Base-by-base conservation (phyloP, 2,797 vertebrate species). In the Anableps anableps region DNA sequence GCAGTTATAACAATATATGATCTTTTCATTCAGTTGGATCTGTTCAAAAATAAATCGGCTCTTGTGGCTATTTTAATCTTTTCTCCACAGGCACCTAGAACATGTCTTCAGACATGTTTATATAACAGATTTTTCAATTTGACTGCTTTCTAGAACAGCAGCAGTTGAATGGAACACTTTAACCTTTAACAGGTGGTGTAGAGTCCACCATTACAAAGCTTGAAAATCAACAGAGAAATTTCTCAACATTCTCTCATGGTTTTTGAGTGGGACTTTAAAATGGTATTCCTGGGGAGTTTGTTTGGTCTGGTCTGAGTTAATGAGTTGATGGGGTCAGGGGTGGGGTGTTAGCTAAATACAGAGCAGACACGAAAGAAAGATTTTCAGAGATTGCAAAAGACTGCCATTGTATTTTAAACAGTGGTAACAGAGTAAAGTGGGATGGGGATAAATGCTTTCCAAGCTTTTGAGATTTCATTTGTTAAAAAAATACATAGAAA, bases 141-240 rank as follows among this genome's bases (percentile, higher is more conserved):
- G 58, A 77, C 26, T 34, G 64, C 47, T 68, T 76, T 79, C 71
- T 79, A 62, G 45, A 81, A 75, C 74, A 17, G 79, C 80, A 83
- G 84, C 90, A 88, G 88, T 87, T 85, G 23, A 77, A 45, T 77
- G 38, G 83, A 83, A 89, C 81, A 60, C 62, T 80, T 85, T 88
- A 86, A 88, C 89, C 88, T 92, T 82, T 91, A 89, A 90, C 88
- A 91, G 83, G 88, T 90, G 86, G 89, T 48, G 77, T 80, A 62
- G 76, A 88, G 78, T 80, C 79, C 80, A 80, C 66, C 53, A 58
- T 53, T 14, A 75, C 75, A 83, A 89, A 83, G 72, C 78, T 79
- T 58, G 76, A 85, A 87, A 93, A 91, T 90, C 87, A 88, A 92
- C 75, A 77, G 77, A 80, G 79, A 79, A 79, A 90, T 86, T 83